phyloP scores from a whole-genome alignment of 37 sponge, comb jelly and placozoan genomes.

The Bolinopsis microptera region DNA sequence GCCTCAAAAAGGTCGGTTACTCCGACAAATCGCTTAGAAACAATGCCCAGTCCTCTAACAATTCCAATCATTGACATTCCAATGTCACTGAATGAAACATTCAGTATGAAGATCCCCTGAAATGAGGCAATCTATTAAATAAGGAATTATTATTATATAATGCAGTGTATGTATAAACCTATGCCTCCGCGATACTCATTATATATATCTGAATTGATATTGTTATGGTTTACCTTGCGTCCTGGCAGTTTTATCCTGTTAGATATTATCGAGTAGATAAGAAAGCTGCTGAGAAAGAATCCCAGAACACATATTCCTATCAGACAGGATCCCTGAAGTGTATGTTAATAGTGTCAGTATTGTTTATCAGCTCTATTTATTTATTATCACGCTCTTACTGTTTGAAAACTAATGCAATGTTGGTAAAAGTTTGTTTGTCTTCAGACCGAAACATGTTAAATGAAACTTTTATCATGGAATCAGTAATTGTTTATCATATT shows the following conservation, averaged over 20 bases:
- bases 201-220: not conserved
- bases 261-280: not conserved
- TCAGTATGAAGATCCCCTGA: slow-evolving; percentile 7
- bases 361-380: not conserved
- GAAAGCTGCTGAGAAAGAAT: not conserved
- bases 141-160: too few relatives aligned
- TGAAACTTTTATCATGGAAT: too few relatives aligned
- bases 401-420: too few relatives aligned
- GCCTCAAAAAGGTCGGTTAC: not conserved
- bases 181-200: too few relatives aligned
- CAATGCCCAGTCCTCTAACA: slow-evolving; percentile 8
- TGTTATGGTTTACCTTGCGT: not conserved
- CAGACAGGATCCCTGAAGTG: not conserved
- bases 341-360: not conserved
- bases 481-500: too few relatives aligned
- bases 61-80: not conserved
- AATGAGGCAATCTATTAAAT: too few relatives aligned
- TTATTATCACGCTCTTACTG: too few relatives aligned
- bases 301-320: not conserved
- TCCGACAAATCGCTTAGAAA: not conserved
- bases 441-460: too few relatives aligned
- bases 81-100: slow-evolving; percentile 2
- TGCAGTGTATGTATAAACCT: too few relatives aligned
- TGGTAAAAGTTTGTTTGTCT: too few relatives aligned
- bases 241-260: not conserved